Percentiles rank a stretch among this genome's conserved stretches.
These are phyloP conservation scores for Diaphora mendica DNA, from an alignment of 2,888 invertebrate species.

Conservation along the genomic window DNA sequence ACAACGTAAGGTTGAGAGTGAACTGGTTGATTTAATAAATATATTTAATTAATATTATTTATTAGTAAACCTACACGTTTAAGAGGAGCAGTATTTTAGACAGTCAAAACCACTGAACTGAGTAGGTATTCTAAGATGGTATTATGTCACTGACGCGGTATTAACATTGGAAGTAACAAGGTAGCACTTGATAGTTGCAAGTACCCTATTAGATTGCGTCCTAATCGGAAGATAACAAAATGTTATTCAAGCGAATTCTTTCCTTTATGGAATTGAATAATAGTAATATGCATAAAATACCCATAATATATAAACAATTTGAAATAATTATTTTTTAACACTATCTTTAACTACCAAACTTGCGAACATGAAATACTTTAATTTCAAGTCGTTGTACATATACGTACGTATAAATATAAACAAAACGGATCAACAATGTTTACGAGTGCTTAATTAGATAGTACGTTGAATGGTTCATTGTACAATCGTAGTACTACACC, in stretches of 20 bases:
- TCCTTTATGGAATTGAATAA: neutral
- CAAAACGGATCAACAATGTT: neutral
- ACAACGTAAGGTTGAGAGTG: neutral
- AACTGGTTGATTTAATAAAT: neutral
- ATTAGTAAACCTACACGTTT: too few species aligned
- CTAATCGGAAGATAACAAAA: neutral
- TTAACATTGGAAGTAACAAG: neutral
- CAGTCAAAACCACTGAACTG: neutral
- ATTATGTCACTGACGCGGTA: neutral
- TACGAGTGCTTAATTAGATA: slow-evolving; percentile 5
- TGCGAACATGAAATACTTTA: neutral
- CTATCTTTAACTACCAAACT: neutral
- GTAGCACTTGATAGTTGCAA: neutral
- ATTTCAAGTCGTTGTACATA: neutral
- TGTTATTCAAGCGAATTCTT: neutral
- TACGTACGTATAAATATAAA: neutral
- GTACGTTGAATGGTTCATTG: slow-evolving; percentile 33
- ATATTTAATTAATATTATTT: neutral
- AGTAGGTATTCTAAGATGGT: neutral
- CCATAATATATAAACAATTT: neutral
- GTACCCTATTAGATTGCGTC: neutral
- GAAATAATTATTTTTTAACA: neutral
- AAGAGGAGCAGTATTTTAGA: neutral
- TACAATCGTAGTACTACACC: slow-evolving; percentile 39
- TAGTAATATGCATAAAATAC: neutral